phyloP scores from a whole-genome alignment of 2,888 invertebrate genomes.

The Carpatolechia fugitivella region DNA sequence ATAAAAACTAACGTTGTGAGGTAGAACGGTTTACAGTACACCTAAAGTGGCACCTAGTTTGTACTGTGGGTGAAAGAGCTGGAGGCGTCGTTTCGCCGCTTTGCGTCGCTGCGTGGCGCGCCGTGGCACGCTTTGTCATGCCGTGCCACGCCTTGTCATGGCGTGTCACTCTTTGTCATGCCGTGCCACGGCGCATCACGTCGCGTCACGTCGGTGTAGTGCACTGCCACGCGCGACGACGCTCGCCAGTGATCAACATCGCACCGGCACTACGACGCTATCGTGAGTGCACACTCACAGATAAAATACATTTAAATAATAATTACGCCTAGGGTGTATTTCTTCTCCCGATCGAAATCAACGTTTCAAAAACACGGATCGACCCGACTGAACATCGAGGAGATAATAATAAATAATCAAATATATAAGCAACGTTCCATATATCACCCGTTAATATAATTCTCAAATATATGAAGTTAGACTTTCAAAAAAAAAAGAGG shows the following conservation, averaged over 20 bases:
- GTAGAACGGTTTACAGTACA: slow-evolving; percentile 69
- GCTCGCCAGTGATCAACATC: slow-evolving; percentile 73
- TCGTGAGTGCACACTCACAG: slow-evolving; percentile 64
- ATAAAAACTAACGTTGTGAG: slow-evolving; percentile 70
- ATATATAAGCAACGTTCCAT: slow-evolving; percentile 78
- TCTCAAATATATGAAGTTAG: slow-evolving; percentile 77
- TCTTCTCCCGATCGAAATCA: slow-evolving; percentile 78
- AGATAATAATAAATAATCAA: slow-evolving; percentile 75
- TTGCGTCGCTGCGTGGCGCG: slow-evolving; percentile 10
- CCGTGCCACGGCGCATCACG: background rate
- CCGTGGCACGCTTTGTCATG: background rate
- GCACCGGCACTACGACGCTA: slow-evolving; percentile 70
- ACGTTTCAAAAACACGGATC: slow-evolving; percentile 77
- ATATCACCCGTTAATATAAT: slow-evolving; percentile 79
- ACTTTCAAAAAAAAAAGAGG: slow-evolving; percentile 63
- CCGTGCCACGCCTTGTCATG: background rate
- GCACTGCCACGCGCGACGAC: slow-evolving; percentile 23
- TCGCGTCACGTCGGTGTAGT: slow-evolving; percentile 17
- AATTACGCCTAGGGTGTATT: slow-evolving; percentile 76
- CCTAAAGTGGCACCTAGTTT: slow-evolving; percentile 35
- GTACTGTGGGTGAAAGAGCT: slow-evolving; percentile 37
- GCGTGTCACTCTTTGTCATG: background rate
- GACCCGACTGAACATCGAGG: slow-evolving; percentile 75
- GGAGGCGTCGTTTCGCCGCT: slow-evolving; percentile 10
- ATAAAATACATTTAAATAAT: slow-evolving; percentile 72